phyloP scores from a whole-genome alignment of 2,113 vertebrate genomes.

The Neoarius graeffei region DNA sequence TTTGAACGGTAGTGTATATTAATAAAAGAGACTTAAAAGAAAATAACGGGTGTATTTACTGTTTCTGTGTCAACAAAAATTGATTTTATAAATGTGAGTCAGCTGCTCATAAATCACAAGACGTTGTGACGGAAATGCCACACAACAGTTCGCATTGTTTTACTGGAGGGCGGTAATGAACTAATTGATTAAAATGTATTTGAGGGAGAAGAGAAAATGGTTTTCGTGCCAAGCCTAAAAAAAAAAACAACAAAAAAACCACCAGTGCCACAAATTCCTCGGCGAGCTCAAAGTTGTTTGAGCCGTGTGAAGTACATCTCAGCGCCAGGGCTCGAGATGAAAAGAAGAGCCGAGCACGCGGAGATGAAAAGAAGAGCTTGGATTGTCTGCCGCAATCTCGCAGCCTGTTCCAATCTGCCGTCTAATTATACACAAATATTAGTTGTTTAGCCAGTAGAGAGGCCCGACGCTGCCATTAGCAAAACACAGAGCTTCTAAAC shows the following conservation, averaged over 20 bases:
- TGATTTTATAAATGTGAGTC: background rate
- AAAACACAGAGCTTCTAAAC: constrained; percentile 34
- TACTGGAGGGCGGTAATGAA: too few relatives aligned
- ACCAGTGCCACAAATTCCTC: constrained; percentile 41
- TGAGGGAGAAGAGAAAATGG: background rate
- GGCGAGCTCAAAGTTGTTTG: constrained; percentile 43
- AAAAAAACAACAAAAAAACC: background rate
- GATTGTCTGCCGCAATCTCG: constrained; percentile 30
- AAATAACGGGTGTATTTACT: background rate
- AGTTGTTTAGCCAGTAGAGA: constrained; percentile 50
- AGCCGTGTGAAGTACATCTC: constrained; percentile 38
- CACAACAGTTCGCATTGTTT: background rate
- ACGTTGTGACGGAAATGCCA: background rate
- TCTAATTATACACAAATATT: constrained; percentile 61
- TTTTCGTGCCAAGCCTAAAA: background rate
- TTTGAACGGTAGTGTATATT: too few relatives aligned
- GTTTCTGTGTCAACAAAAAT: background rate
- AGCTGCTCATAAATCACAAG: background rate
- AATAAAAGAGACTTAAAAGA: background rate
- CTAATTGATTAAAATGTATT: background rate
- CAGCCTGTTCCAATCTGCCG: constrained; percentile 44
- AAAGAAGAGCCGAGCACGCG: constrained; percentile 39
- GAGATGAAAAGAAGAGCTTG: constrained; percentile 49
- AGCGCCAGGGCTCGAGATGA: constrained; percentile 38
- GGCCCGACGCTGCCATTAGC: constrained; percentile 46